Percentiles rank a stretch among this genome's conserved stretches.
phyloP scores from a whole-genome alignment of 53 echinoderm and acorn worm species.

The Paracentrotus lividus region DNA sequence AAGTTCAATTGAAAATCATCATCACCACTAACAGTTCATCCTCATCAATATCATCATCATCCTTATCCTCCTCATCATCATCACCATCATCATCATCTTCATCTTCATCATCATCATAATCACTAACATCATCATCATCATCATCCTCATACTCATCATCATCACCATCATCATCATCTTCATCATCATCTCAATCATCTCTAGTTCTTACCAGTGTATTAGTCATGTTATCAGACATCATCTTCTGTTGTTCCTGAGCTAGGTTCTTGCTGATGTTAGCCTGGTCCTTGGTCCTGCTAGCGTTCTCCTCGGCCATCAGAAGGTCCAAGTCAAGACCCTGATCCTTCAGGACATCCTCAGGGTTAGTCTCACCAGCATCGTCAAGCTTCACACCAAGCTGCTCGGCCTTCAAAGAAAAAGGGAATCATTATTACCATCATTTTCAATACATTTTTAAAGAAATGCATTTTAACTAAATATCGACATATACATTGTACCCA shows the following conservation, averaged over 20 bases:
- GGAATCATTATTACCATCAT: too few species aligned
- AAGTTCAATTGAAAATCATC: too few species aligned
- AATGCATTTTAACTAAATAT: too few species aligned
- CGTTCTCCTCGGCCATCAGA: constrained; percentile 86
- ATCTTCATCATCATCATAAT: neutral
- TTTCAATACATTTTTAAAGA: too few species aligned
- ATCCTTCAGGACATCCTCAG: constrained; percentile 75
- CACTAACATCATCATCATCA: constrained; percentile 2
- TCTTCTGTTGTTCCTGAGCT: constrained; percentile 84
- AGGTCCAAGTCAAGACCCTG: constrained; percentile 89
- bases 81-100: neutral
- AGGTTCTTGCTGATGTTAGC: constrained; percentile 78
- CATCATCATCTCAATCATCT: constrained; percentile 48
- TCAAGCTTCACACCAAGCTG: constrained; percentile 83
- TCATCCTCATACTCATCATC: neutral
- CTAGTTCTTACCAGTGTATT: constrained; percentile 82
- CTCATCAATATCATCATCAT: constrained; percentile 60
- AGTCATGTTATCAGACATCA: constrained; percentile 92
- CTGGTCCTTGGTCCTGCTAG: constrained; percentile 84
- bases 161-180: constrained; percentile 46
- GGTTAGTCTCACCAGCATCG: constrained; percentile 71
- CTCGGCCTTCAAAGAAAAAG: constrained; percentile 73
- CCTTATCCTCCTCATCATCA: constrained; percentile 61
- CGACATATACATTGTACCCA: too few species aligned
- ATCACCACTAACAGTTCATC: constrained; percentile 33